Evolutionary conservation across 2,113 vertebrate genomes (phyloP), one percentile per base, ranked within the genome.

Genomic region (Talpa occidentalis): DNA sequence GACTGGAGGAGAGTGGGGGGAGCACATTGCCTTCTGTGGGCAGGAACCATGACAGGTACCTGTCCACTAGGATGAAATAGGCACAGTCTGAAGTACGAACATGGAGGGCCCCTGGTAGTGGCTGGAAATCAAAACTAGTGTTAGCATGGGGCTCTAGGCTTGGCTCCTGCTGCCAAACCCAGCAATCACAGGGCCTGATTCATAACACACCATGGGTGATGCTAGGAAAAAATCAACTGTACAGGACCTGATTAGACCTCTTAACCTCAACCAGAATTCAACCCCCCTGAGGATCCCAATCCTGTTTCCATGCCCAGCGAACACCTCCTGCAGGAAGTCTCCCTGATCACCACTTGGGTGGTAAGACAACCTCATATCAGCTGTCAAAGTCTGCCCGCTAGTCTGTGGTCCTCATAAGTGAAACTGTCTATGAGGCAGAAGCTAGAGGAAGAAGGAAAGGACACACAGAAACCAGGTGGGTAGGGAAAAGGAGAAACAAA

Each of bases 41-140:
- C 0, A 99, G 98, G 97, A 99, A 99, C 97, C 99, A 99, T 9
- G 99, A 99, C 49, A 99, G 98, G 97, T 99, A 99, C 0, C 98
- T 98, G 97, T 99, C 99, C 97, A 99, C 99, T 84, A 99, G 97
- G 91, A 99, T 97, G 94, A 99, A 99, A 97, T 99, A 99, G 88
- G 99, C 99, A 10, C 98, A 99, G 98, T 99, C 99, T 47, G 99
- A 99, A 94, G 98, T 98, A 96, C 98, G 99, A 32, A 98, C 80
- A 0, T 98, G 98, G 9, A 98, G 98, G n/a, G 98, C 97, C 19
- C 52, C 88, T 0, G 98, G 97, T 0, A 92, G 98, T 35, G 77
- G 99, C 99, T 99, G 97, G 73, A 97, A 95, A 21, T 97, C 15
- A 92, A 90, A 96, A 66, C 2, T 10, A 7, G 30, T 3, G 7